Conservation (phyloP, 2,888 invertebrate species). For the Girardia tigrina region DNA sequence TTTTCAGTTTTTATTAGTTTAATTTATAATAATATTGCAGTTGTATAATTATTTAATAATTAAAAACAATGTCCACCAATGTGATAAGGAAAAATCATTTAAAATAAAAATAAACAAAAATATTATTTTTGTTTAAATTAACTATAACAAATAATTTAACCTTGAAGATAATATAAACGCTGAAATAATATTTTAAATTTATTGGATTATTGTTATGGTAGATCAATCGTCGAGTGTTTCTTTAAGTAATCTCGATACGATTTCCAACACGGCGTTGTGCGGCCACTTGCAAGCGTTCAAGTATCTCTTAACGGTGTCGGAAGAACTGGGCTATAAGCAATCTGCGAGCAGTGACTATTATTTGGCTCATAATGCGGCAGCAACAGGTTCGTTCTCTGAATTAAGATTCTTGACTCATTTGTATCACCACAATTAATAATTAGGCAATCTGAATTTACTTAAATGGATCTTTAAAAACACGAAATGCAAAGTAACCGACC, state of each 20-base stretch:
- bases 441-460: constrained; percentile 7
- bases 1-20: not conserved
- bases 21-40: not conserved
- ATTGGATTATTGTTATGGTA: not conserved
- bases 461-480: constrained; percentile 7
- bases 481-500: constrained; percentile 6
- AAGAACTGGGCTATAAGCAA: not conserved
- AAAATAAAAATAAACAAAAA: not conserved
- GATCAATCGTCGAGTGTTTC: not conserved
- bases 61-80: not conserved
- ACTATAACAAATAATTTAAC: not conserved
- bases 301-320: not conserved
- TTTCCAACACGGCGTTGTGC: not conserved
- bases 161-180: constrained; percentile 7
- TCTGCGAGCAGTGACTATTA: not conserved
- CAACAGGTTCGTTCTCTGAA: not conserved
- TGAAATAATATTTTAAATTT: not conserved
- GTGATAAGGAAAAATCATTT: not conserved
- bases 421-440: not conserved
- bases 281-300: not conserved
- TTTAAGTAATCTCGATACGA: not conserved
- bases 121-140: not conserved
- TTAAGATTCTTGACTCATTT: not conserved
- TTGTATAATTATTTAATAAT: not conserved
- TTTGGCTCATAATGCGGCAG: not conserved